These are phyloP conservation scores for Amphilophus citrinellus DNA, from an alignment of 2,113 vertebrate genomes.

Conservation along the genomic window DNA sequence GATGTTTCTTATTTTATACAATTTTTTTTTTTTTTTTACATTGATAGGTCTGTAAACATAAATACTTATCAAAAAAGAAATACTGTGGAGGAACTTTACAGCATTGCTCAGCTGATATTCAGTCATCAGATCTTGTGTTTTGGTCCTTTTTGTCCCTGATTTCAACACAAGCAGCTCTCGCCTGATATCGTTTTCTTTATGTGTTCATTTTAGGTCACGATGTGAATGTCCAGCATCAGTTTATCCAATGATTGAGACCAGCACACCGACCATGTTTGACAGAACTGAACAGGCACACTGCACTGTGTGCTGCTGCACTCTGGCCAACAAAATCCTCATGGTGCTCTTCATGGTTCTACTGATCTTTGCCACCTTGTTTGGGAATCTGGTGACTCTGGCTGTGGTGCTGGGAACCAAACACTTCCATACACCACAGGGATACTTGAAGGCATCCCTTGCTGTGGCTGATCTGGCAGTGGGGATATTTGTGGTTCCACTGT, in stretches of 20 bases:
- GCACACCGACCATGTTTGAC: conserved; percentile 58
- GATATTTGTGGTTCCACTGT: conserved; percentile 81
- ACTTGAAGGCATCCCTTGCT: conserved; percentile 84
- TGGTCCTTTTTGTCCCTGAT: not conserved
- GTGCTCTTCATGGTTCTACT: conserved; percentile 82
- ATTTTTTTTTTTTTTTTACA: not conserved
- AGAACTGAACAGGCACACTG: conserved; percentile 64
- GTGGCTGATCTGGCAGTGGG: conserved; percentile 84
- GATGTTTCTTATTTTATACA: not conserved
- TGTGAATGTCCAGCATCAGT: not conserved
- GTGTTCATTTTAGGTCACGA: conserved; percentile 40
- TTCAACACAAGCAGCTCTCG: not conserved
- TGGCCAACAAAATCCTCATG: conserved; percentile 74
- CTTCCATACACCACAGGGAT: conserved; percentile 83
- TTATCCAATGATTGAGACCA: conserved; percentile 47
- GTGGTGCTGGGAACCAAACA: conserved; percentile 80
- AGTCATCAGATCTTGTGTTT: not conserved
- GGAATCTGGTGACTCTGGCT: conserved; percentile 81
- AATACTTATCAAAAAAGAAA: not conserved
- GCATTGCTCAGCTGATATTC: rapidly evolving
- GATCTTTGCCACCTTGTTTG: conserved; percentile 78
- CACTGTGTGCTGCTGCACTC: conserved; percentile 81
- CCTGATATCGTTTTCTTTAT: not conserved
- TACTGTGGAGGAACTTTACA: not conserved
- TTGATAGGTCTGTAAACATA: not conserved